A percentile compares a stretch with the other conserved stretches of the same genome.
These are phyloP conservation scores for Leucosticte australis DNA, from an alignment of 2,113 vertebrate genomes.

Conservation along the genomic window DNA sequence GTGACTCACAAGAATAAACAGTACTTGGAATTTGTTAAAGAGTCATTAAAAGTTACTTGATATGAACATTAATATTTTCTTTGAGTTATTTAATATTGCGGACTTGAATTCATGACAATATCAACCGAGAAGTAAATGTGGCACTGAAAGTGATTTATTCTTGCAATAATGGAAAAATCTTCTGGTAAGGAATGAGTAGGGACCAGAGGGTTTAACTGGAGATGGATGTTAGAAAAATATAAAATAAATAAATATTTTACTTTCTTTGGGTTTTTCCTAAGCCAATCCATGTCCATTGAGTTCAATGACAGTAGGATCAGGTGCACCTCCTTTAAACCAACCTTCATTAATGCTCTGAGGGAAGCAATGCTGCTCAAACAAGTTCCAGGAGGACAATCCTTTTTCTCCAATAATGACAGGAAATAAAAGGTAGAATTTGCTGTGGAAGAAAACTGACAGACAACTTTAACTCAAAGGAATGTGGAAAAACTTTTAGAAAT, in stretches of 20 bases:
- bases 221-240: neutral
- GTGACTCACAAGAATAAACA: conserved; percentile 17
- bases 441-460: neutral
- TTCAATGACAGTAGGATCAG: neutral
- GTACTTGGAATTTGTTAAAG: conserved; percentile 23
- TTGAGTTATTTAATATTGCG: neutral
- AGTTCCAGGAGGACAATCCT: neutral
- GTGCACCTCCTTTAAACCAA: neutral
- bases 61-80: conserved; percentile 26
- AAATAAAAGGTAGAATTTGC: neutral
- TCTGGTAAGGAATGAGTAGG: neutral
- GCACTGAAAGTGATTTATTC: neutral
- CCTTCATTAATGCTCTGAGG: neutral
- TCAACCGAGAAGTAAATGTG: neutral
- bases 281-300: neutral
- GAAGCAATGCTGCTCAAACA: neutral
- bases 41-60: conserved; percentile 22
- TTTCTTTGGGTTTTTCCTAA: neutral
- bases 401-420: neutral
- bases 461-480: neutral
- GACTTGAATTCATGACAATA: neutral
- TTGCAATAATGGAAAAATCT: neutral
- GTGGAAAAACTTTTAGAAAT: neutral
- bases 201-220: neutral
- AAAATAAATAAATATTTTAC: neutral